phyloP scores from a whole-genome alignment of 2,888 invertebrate genomes.

The Thereva nobilitata region DNA sequence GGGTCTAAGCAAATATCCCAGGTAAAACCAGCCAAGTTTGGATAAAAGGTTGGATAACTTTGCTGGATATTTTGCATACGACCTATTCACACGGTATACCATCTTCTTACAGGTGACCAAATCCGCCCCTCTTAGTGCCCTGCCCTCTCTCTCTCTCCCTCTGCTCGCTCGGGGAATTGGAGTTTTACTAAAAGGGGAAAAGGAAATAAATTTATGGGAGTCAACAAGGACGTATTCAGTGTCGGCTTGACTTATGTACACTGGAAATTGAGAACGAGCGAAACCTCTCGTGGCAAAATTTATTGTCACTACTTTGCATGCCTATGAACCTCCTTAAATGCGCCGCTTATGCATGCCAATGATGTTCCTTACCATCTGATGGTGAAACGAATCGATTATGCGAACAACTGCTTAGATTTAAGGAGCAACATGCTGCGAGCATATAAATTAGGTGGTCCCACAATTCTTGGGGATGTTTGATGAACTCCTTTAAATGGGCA shows the following conservation, averaged over 20 bases:
- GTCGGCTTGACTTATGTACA: conserved; percentile 30
- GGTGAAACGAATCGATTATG: conserved; percentile 12
- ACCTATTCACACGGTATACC: conserved; percentile 19
- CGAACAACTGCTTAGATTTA: background rate
- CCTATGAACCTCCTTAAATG: conserved; percentile 30
- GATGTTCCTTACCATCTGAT: conserved; percentile 27
- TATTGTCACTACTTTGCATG: conserved; percentile 30
- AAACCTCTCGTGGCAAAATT: conserved; percentile 1
- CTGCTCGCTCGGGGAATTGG: conserved; percentile 1
- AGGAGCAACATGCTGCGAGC: background rate
- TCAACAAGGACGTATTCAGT: conserved; percentile 27
- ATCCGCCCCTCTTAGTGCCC: background rate
- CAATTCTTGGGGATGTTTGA: conserved; percentile 2
- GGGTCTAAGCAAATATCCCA: conserved; percentile 2
- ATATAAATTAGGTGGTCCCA: conserved; percentile 16
- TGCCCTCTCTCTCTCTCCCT: background rate
- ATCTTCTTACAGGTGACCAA: no score
- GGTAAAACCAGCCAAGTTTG: background rate
- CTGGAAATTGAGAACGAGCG: conserved; percentile 24
- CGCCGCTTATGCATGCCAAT: conserved; percentile 15
- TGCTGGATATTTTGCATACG: conserved; percentile 13
- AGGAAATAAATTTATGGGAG: conserved; percentile 23
- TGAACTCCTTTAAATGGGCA: background rate
- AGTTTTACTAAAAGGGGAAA: background rate
- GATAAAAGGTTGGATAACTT: background rate